These are phyloP conservation scores for Peromyscus californicus DNA, from an alignment of 2,113 vertebrate genomes.

Conservation along the genomic window DNA sequence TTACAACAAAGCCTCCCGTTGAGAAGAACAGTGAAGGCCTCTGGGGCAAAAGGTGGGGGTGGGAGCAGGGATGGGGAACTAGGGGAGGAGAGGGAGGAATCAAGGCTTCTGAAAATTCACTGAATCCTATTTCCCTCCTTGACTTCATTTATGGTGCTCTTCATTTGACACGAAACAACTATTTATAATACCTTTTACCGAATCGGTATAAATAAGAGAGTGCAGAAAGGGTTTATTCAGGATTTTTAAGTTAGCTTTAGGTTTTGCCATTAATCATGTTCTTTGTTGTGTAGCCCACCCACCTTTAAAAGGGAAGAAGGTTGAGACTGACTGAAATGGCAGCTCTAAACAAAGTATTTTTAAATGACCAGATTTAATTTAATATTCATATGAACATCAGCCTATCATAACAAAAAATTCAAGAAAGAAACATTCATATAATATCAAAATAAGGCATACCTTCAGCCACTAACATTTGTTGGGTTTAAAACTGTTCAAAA, in stretches of 20 bases:
- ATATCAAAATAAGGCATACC: slow-evolving; percentile 42
- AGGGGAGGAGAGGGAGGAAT: slow-evolving; percentile 62
- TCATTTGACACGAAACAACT: slow-evolving; percentile 77
- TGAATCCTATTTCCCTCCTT: slow-evolving; percentile 77
- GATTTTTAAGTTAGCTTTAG: slow-evolving; percentile 67
- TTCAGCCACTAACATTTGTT: slow-evolving; percentile 52
- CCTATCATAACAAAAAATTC: slow-evolving; percentile 40
- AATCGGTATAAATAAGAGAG: slow-evolving; percentile 14
- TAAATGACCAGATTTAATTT: slow-evolving; percentile 54
- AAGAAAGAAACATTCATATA: slow-evolving; percentile 38
- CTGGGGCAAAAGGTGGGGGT: slow-evolving; percentile 79
- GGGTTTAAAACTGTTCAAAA: slow-evolving; percentile 62
- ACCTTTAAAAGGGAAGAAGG: slow-evolving; percentile 63
- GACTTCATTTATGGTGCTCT: slow-evolving; percentile 77
- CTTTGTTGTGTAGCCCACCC: slow-evolving; percentile 78
- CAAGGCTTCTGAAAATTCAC: slow-evolving; percentile 76
- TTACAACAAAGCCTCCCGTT: slow-evolving; percentile 90
- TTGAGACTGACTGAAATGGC: slow-evolving; percentile 55
- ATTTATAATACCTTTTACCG: slow-evolving; percentile 70
- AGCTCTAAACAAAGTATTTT: slow-evolving; percentile 45
- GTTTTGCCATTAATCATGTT: slow-evolving; percentile 67
- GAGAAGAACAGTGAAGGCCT: slow-evolving; percentile 87
- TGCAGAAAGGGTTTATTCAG: slow-evolving; percentile 7
- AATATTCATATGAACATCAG: neutral
- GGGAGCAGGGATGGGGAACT: slow-evolving; percentile 41